A percentile compares a stretch with the other conserved stretches of the same genome.
These are phyloP conservation scores for Nematolebias whitei DNA, from an alignment of 2,113 vertebrate genomes.

Conservation along the genomic window DNA sequence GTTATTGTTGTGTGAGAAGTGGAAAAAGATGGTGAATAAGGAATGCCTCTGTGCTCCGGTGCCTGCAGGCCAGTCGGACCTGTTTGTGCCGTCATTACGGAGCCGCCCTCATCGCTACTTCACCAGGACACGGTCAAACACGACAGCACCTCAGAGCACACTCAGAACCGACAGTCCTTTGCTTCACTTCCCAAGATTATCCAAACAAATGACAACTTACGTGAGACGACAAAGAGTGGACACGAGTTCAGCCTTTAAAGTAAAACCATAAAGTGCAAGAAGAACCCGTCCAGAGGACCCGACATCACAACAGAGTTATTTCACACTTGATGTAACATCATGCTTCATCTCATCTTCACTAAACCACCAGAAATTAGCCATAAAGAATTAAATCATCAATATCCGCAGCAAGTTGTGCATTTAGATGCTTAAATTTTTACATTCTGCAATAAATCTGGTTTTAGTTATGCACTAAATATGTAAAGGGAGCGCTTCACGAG, in stretches of 20 bases:
- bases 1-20: slow-evolving; percentile 16
- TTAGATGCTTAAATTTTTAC: neutral
- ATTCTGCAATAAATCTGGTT: neutral
- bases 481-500: too few relatives aligned
- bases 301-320: too few relatives aligned
- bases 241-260: neutral
- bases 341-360: too few relatives aligned
- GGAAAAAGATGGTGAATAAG: slow-evolving; percentile 11
- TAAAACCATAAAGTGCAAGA: too few relatives aligned
- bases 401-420: neutral
- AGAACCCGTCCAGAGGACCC: too few relatives aligned
- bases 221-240: neutral
- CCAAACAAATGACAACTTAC: neutral
- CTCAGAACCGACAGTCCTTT: neutral
- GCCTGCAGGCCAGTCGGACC: slow-evolving; percentile 58
- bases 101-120: slow-evolving; percentile 32
- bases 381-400: too few relatives aligned
- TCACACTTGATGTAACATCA: neutral
- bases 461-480: too few relatives aligned
- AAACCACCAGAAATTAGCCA: too few relatives aligned
- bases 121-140: slow-evolving; percentile 20
- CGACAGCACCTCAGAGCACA: neutral
- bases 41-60: slow-evolving; percentile 38
- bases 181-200: neutral
- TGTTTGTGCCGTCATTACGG: slow-evolving; percentile 45